Evolutionary conservation across 2,888 invertebrate species (phyloP), one percentile per base, ranked within the genome.

Genomic region (Ectropis crepuscularia): DNA sequence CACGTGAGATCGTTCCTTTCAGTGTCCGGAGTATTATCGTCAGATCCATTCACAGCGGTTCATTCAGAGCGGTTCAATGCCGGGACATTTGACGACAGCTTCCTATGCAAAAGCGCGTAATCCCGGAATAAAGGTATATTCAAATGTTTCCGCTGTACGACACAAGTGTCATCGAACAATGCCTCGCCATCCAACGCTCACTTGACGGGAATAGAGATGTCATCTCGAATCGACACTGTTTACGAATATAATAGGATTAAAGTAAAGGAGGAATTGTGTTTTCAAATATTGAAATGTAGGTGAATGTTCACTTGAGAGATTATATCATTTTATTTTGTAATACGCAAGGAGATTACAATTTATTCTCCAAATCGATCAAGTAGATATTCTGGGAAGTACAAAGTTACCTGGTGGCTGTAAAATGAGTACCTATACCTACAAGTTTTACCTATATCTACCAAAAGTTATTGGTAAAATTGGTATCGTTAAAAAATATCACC

Each of bases 101-200:
- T 90, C 92, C 92, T 92, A 92, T 90, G 91, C 91, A 89, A 90
- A 90, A 90, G 89, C 79, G 75, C 80, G 79, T 91, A 90, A 92
- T 92, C 90, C 90, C 85, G 86, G 90, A 87, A 91, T 89, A 92
- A 92, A 90, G 86, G 87, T 77, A 75, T 80, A 83, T 80, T 80
- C 80, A 79, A 83, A 88, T 87, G 86, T 85, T 91, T 92, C 91
- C 91, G 89, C 81, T 81, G 70, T 73, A 70, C 68, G 72, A 58
- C 71, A 73, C 75, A 77, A 78, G 74, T 77, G 76, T 72, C 57
- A 51, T n/a, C 57, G 70, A 72, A 85, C 83, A 87, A 86, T 84
- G 75, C 78, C 73, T 76, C 71, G 68, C 67, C 69, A 66, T 73
- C 71, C 79, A 81, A 85, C 86, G 89, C 87, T 90, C 91, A 91